Evolutionary conservation across 2,113 vertebrate species (phyloP), one percentile per base, ranked within the genome.

Genomic region (Hypocryptadius cinnamomeus): DNA sequence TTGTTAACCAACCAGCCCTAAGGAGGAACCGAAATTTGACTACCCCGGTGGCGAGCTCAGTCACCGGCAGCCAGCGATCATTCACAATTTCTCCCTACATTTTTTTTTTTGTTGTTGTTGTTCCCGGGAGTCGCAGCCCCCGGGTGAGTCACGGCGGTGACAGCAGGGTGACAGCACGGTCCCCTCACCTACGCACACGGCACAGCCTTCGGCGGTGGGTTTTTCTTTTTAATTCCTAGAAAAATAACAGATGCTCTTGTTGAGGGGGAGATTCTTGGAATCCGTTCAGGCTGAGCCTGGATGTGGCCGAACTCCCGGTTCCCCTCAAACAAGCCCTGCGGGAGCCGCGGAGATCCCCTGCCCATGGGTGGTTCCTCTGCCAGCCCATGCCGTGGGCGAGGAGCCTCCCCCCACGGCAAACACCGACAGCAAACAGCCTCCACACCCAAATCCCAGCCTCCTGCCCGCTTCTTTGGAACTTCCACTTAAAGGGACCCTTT

Each of bases 231-330:
- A 73, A 90, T 71, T 71, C 72, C 78, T 42, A 77, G 90, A 51
- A 95, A 96, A 96, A 95, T 70, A 95, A 90, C 95, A 95, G 96
- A 90, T 94, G 96, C 76, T 25, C 9, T 14, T 16, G 30, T 9
- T 37, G 89, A 92, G 91, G 95, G 83, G 86, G 87, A 72, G 93
- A 54, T 87, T 83, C 94, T 86, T 48, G 15, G 69, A 84, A 85
- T 13, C 82, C 53, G 42, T 47, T 85, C 78, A 11, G 39, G 74
- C 73, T 59, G 63, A 2, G 42, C 51, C 74, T 51, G 82, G 50
- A 4, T n/a, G 12, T 3, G 60, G 11, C 63, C 66, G 35, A 57
- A 54, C 11, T 35, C 73, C 13, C 1, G 0, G 9, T 5, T 86
- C 78, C 68, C 53, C 48, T 42, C 3, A 7, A 33, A 45, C 5